Conservation (phyloP, 2,113 vertebrate species). For the Entomyzon cyanotis region DNA sequence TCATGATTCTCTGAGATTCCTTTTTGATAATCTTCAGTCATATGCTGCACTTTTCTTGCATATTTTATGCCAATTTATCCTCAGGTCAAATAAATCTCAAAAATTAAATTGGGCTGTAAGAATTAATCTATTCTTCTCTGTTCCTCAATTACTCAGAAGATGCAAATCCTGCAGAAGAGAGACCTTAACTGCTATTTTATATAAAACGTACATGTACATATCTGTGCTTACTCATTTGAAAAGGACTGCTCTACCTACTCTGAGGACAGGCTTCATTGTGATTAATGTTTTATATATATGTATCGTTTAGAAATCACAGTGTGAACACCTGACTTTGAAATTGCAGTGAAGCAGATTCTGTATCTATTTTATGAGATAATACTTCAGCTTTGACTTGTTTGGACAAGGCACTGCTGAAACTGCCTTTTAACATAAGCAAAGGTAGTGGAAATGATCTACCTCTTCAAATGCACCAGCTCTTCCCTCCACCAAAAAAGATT, state of each 20-base stretch:
- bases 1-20: neutral
- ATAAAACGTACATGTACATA: rapidly evolving
- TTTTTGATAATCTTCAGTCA: neutral
- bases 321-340: neutral
- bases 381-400: neutral
- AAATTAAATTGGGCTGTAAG: neutral
- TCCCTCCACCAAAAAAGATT: rapidly evolving
- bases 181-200: neutral
- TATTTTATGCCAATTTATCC: neutral
- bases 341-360: neutral
- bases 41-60: neutral
- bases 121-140: neutral
- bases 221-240: neutral
- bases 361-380: neutral
- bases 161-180: neutral
- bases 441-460: neutral
- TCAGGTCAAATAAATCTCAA: neutral
- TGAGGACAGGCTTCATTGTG: neutral
- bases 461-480: neutral
- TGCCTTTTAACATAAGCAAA: neutral
- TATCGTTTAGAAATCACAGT: neutral
- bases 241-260: neutral
- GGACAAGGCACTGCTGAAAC: neutral
- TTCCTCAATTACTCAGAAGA: neutral
- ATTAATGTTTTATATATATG: neutral